Conservation (phyloP, 2,113 vertebrate species). For the Rhinogobius similis region DNA sequence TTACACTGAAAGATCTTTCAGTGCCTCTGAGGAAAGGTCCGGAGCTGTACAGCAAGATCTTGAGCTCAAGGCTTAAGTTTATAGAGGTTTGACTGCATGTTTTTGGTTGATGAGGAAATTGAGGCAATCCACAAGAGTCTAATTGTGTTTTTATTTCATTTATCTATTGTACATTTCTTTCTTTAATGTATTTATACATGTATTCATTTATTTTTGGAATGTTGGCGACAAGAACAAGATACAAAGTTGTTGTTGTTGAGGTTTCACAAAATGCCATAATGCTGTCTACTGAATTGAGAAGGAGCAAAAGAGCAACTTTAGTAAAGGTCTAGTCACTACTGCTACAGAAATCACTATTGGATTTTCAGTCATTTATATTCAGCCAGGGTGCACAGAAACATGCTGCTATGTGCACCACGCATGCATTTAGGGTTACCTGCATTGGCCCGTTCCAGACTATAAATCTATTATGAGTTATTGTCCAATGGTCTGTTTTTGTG, state of each 20-base stretch:
- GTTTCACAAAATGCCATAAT: too few species aligned
- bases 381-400: conserved; percentile 45
- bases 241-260: too few species aligned
- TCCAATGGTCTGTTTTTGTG: conserved; percentile 12
- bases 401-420: conserved; percentile 43
- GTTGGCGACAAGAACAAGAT: too few species aligned
- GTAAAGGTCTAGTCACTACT: conserved; percentile 28
- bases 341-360: conserved; percentile 54
- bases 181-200: too few species aligned
- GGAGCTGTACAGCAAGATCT: not conserved
- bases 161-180: too few species aligned
- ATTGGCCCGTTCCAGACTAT: conserved; percentile 13
- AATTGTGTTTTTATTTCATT: not conserved
- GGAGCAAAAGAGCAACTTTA: conserved; percentile 19
- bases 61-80: not conserved
- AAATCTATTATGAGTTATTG: conserved; percentile 53
- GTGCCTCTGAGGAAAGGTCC: not conserved
- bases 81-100: not conserved
- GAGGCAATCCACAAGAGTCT: too few species aligned
- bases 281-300: too few species aligned
- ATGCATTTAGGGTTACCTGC: conserved; percentile 1
- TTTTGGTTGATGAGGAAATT: not conserved
- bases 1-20: not conserved
- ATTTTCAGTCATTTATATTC: conserved; percentile 66
- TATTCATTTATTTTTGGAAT: too few species aligned